A percentile compares a stretch with the other conserved stretches of the same genome.
phyloP scores from a whole-genome alignment of 2,113 vertebrate species.

The Sinocyclocheilus anophthalmus region DNA sequence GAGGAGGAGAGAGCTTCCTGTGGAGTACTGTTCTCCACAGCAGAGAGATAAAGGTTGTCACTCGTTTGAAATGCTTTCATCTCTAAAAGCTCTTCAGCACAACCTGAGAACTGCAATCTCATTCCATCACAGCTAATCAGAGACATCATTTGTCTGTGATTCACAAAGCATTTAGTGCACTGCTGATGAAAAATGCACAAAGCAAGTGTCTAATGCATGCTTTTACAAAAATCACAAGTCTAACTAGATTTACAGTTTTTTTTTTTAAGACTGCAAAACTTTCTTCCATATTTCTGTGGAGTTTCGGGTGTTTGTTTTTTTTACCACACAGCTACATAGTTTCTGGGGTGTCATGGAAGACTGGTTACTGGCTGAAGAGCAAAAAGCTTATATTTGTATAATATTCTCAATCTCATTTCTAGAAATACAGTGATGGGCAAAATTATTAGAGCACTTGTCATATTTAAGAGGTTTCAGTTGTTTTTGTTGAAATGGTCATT shows the following conservation, averaged over 20 bases:
- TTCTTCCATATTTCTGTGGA: not conserved
- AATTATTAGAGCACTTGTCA: too few relatives aligned
- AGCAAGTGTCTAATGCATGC: not conserved
- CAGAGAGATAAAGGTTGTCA: slow-evolving; percentile 36
- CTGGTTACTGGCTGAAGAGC: not conserved
- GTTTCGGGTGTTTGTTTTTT: not conserved
- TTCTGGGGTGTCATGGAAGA: not conserved
- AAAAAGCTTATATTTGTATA: not conserved
- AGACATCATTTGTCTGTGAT: not conserved
- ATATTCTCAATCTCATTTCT: not conserved
- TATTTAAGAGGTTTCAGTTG: too few relatives aligned
- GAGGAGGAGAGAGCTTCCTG: slow-evolving; percentile 42
- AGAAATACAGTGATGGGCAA: too few relatives aligned
- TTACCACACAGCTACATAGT: not conserved
- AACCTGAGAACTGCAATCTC: slow-evolving; percentile 16
- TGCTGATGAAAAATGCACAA: slow-evolving; percentile 17
- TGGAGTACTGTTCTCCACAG: slow-evolving; percentile 38
- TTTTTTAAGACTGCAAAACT: not conserved
- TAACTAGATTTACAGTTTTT: not conserved
- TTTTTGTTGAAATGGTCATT: too few relatives aligned
- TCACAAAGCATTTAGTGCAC: slow-evolving; percentile 2
- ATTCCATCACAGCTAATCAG: slow-evolving; percentile 20
- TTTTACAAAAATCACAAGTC: not conserved
- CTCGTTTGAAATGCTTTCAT: slow-evolving; percentile 39
- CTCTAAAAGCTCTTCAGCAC: slow-evolving; percentile 30